Evolutionary conservation across 2,797 vertebrate genomes (phyloP), one percentile per base, ranked within the genome.

Genomic region (Catharus ustulatus): DNA sequence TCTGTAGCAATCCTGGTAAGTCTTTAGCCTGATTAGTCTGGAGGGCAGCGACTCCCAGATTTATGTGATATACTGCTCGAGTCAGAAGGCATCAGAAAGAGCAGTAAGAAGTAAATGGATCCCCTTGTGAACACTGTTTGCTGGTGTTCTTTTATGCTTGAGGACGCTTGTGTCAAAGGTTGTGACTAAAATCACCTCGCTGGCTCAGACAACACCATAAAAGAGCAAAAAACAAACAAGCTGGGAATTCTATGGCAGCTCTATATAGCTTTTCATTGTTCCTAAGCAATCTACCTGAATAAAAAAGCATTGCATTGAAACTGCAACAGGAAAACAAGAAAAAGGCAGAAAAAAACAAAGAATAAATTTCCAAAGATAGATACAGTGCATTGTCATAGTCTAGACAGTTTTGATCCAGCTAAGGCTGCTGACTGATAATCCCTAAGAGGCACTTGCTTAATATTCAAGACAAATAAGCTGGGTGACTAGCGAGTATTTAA

Each of bases 391-490:
- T 59, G 21, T 36, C 46, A 38, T n/a, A 34, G 83, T 80, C 86
- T 80, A 85, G 45, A 84, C 23, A 38, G 45, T 88, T 92, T 82
- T 93, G 42, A 93, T 94, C 55, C 92, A 78, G 15, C 40, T 64
- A 63, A 46, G 45, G 61, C 49, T 93, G 46, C 26, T 79, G 34
- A 82, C 58, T 84, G 75, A 91, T 93, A 93, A 86, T 83, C 57
- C 63, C 69, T 18, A 52, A 68, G 59, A 94, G 43, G 19, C 40
- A 78, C 30, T 51, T 83, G 42, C 81, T 95, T 94, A 87, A 81
- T 81, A 96, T 61, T 83, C 89, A 95, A 57, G 38, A 86, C 55
- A 94, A 95, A 84, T 45, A 94, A 85, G 21, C 29, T 89, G 51
- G 32, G 42, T 58, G 45, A 64, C 64, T 59, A 57, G 26, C 59